Percentiles rank a stretch among this genome's conserved stretches.
Conservation (phyloP, 2,113 vertebrate genomes). For the Sylvia atricapilla region DNA sequence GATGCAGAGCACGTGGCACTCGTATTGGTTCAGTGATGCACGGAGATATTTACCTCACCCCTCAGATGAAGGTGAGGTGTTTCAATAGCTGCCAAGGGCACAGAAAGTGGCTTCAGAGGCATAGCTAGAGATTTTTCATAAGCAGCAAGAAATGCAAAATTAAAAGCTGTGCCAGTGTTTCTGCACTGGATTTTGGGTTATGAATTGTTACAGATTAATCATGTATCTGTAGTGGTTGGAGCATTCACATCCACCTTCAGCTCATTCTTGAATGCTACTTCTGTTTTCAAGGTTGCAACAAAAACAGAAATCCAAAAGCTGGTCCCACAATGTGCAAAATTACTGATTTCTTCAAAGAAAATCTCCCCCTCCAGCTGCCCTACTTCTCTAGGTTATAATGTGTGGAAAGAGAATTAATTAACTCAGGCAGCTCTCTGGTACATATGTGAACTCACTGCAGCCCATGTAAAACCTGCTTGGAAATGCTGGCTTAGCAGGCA, state of each 20-base stretch:
- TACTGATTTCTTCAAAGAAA: slow-evolving; percentile 56
- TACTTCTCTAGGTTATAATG: slow-evolving; percentile 17
- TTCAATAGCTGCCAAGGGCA: background rate
- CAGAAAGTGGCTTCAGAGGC: background rate
- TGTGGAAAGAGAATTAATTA: slow-evolving; percentile 66
- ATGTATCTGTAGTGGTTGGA: background rate
- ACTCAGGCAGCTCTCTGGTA: slow-evolving; percentile 27
- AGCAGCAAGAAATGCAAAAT: background rate
- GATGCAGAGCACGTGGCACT: background rate
- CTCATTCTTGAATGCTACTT: background rate
- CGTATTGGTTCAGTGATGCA: fast-evolving
- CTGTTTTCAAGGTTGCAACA: background rate
- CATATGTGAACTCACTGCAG: background rate
- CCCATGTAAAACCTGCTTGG: slow-evolving; percentile 52
- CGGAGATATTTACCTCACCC: background rate
- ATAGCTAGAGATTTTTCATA: background rate
- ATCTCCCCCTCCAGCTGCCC: slow-evolving; percentile 36
- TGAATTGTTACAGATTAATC: background rate
- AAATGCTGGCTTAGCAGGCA: slow-evolving; percentile 30
- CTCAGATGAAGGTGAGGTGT: background rate
- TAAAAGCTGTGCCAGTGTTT: background rate
- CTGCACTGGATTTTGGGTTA: background rate
- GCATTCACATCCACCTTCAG: background rate
- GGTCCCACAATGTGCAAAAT: slow-evolving; percentile 21
- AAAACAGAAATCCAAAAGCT: slow-evolving; percentile 13